Base-by-base conservation (phyloP, 1,140 invertebrate genomes). In the Triops longicaudatus region DNA sequence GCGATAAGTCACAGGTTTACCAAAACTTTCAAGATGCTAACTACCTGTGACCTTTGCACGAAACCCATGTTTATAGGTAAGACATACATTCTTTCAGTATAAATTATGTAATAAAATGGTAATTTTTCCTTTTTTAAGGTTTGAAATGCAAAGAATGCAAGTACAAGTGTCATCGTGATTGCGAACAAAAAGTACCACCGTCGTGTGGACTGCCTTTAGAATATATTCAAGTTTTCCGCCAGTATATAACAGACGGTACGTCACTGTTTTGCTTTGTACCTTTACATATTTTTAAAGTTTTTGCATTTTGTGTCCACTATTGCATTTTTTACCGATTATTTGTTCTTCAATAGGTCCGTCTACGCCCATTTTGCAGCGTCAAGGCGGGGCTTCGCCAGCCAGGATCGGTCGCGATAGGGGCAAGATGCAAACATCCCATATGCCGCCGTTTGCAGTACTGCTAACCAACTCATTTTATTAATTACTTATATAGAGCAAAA, bases 131-230 rank as follows among this genome's bases (percentile, higher is more conserved):
- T 75, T 28, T 82, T 79, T 26, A 74, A 85, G 85, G 91, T 72
- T 87, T 94, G 74, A 96, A 94, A 84, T 98, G 96, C 85, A 96
- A 92, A 84, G 93, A 97, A 83, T 98, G 96, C 88, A 97, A 97
- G 86, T 98, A 94, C 85, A 94, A 94, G 81, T 98, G 95, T 85
- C 92, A 94, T 84, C 89, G 91, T 81, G 93, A 97, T 82, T 98
- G 96, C 85, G 92, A 93, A 81, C 88, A 89, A 28, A 95, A 94
- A 87, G 95, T 96, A 79, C 92, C 93, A 80, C 93, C 94, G 1
- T 95, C 93, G 41, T 98, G 96, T 85, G 93, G 94, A 44, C 85
- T 98, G 80, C 93, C 95, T 31, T 87, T 89, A 72, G 92, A 92
- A 83, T 89, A 93, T 81, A 88, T 97, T 26, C 88, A 93, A 77